Evolutionary conservation across 2,888 invertebrate genomes (phyloP).

Genomic region (Galeruca laticollis): DNA sequence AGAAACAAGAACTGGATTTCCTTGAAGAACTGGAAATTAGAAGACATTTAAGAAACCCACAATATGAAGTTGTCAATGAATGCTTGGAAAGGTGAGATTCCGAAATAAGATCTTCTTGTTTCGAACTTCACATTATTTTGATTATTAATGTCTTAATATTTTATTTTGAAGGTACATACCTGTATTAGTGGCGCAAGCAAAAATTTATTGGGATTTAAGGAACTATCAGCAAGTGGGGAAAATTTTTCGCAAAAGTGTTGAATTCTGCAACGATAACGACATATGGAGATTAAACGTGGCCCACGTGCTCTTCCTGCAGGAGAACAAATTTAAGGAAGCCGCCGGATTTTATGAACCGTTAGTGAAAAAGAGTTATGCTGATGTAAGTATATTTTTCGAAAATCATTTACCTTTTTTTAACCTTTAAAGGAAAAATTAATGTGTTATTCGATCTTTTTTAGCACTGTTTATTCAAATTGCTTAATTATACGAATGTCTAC

Average conservation of each 20-base stretch:
- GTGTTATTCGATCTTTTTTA: too few species aligned
- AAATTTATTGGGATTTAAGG: constrained; percentile 97
- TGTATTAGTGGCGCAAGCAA: constrained; percentile 99
- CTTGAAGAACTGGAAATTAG: too few species aligned
- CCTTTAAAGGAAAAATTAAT: too few species aligned
- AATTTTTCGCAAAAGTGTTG: constrained; percentile 95
- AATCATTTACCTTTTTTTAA: too few species aligned
- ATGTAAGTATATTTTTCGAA: too few species aligned
- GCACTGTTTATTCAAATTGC: too few species aligned
- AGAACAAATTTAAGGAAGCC: constrained; percentile 97
- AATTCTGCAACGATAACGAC: constrained; percentile 98
- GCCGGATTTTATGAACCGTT: constrained; percentile 98
- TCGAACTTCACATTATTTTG: background rate
- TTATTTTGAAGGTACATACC: constrained; percentile 83
- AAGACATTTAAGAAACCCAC: too few species aligned
- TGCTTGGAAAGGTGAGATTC: constrained; percentile 54
- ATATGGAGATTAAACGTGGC: constrained; percentile 98
- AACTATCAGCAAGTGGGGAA: constrained; percentile 97
- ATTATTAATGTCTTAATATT: background rate
- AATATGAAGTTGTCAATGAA: too few species aligned
- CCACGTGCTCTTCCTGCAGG: constrained; percentile 99
- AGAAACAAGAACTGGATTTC: too few species aligned
- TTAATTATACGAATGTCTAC: too few species aligned
- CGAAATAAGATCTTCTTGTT: background rate
- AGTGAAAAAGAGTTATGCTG: constrained; percentile 93